Evolutionary conservation across 2,888 invertebrate genomes (phyloP).

Genomic region (Camptogramma bilineatum): DNA sequence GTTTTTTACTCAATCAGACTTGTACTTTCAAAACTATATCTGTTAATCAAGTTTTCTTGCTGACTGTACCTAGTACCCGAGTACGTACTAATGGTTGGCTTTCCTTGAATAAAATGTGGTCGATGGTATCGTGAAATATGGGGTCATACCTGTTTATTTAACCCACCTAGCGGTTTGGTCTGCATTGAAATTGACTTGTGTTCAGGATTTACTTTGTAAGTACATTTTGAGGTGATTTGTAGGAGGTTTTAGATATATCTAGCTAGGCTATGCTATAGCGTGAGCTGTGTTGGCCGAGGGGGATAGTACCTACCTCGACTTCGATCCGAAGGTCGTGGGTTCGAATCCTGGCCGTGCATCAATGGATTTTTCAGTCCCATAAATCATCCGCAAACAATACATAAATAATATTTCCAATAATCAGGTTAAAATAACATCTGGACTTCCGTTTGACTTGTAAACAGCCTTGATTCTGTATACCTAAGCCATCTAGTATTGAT

Average conservation of each 20-base stretch:
- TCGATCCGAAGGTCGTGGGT: no score
- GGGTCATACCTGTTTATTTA: constrained; percentile 34
- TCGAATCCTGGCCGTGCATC: no score
- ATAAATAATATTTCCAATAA: no score
- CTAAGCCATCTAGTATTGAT: no score
- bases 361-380: no score
- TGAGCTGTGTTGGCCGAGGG: no score
- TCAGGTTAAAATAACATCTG: no score
- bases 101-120: constrained; percentile 47
- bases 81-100: constrained; percentile 44
- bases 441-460: no score
- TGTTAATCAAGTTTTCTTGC: neutral
- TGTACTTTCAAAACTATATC: neutral
- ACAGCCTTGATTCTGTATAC: no score
- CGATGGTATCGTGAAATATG: constrained; percentile 46
- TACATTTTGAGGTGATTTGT: neutral
- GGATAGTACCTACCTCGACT: no score
- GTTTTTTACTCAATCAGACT: neutral
- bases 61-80: constrained; percentile 4
- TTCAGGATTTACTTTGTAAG: neutral
- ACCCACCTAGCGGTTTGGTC: constrained; percentile 14
- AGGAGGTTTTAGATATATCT: neutral
- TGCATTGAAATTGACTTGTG: constrained; percentile 2
- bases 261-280: no score
- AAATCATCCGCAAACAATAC: no score